Base-by-base conservation (phyloP, 2,888 invertebrate species). In the Scaptomyza cyrtandrae region DNA sequence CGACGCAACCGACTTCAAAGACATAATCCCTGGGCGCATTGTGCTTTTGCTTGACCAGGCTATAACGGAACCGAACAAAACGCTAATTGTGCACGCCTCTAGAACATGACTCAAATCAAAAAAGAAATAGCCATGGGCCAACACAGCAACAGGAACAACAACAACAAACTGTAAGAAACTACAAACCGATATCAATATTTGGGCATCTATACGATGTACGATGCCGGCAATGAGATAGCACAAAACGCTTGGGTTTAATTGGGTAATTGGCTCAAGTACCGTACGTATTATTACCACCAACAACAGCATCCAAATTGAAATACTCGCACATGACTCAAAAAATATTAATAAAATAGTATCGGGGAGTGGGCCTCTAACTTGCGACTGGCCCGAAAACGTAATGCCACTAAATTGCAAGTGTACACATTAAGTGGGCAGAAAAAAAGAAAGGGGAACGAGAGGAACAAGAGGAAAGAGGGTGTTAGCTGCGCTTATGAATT, bases 261-360 rank as follows among this genome's bases (percentile, higher is more conserved):
- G 86, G 89, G 86, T 86, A 86, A 86, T 86, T 86, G 86, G 86
- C 86, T 88, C 86, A 86, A 89, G 86, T 89, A 86, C 86, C 86
- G 81, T 82, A 82, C 86, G 78, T 57, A 58, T 74, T 86, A 85
- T 75, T 77, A 72, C 66, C 39, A 39, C 14, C 14, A 14, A 39
- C 62, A 73, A 57, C 78, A 61, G 44, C 52, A 62, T 45, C 72
- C 61, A 75, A 88, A 86, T 88, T 84, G 88, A 88, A 84, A 73
- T 71, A 75, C 67, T 72, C 83, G 80, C 86, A 86, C 67, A 75
- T 82, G 82, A 75, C 75, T 71, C 67, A 63, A 56, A 63, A 56
- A 76, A 53, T 24, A 37, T 27, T 35, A 52, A 63, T 19, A 39
- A 49, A 58, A 63, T 56, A 39, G 16, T 41, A 16, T 41, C 55